A percentile compares a stretch with the other conserved stretches of the same genome.
phyloP scores from a whole-genome alignment of 2,888 invertebrate species.

The Pandemis corylana region DNA sequence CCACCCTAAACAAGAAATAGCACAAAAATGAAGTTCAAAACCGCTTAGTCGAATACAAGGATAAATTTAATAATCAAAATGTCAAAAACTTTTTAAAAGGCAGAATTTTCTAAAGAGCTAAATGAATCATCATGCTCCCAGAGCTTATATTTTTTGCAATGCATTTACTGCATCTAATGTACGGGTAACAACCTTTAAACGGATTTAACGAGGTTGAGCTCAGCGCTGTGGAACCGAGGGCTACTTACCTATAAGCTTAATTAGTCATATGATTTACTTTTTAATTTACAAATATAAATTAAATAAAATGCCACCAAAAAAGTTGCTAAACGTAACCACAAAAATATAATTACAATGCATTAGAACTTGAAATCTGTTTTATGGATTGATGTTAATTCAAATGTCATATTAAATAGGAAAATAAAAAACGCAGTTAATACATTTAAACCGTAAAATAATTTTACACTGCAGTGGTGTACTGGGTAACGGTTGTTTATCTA shows the following conservation, averaged over 20 bases:
- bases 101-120: not conserved
- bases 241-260: not conserved
- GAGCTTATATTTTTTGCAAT: not conserved
- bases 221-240: constrained; percentile 12
- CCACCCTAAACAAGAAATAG: too few species aligned
- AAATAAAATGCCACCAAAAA: too few species aligned
- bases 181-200: constrained; percentile 7
- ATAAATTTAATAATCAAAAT: too few species aligned
- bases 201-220: constrained; percentile 19
- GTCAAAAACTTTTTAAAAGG: not conserved
- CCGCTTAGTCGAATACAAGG: too few species aligned
- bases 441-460: not conserved
- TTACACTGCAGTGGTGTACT: not conserved
- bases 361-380: too few species aligned
- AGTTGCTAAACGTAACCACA: too few species aligned
- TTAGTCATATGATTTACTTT: constrained; percentile 5
- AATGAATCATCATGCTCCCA: not conserved
- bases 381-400: too few species aligned
- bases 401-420: too few species aligned
- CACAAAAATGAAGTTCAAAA: not conserved
- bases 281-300: not conserved
- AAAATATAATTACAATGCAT: too few species aligned
- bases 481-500: not conserved
- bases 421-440: too few species aligned
- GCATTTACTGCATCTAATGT: not conserved